phyloP scores from a whole-genome alignment of 2,797 vertebrate species.

The Trachurus trachurus region DNA sequence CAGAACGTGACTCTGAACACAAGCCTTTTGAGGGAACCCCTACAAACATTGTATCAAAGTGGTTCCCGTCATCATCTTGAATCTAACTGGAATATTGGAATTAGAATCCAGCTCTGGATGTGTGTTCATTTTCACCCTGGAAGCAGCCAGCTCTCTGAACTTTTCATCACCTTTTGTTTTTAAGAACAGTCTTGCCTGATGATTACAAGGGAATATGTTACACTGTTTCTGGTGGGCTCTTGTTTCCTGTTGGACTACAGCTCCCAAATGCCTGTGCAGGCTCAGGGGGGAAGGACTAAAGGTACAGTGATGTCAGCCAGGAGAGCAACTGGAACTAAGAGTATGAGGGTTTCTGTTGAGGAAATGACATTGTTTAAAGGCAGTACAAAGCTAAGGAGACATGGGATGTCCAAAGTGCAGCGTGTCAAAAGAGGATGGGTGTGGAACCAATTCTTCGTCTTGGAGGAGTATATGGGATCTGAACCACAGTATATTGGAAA shows the following conservation, averaged over 20 bases:
- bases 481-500: slow-evolving; percentile 96
- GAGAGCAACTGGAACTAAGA: slow-evolving; percentile 9
- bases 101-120: slow-evolving; percentile 27
- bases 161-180: slow-evolving; percentile 22
- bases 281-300: slow-evolving; percentile 85
- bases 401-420: slow-evolving; percentile 75
- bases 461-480: slow-evolving; percentile 96
- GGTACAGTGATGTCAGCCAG: slow-evolving; percentile 66
- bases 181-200: slow-evolving; percentile 83
- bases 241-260: slow-evolving; percentile 94
- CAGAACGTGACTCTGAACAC: neutral
- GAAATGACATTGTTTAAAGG: slow-evolving; percentile 35
- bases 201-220: slow-evolving; percentile 92
- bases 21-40: neutral
- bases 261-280: slow-evolving; percentile 87
- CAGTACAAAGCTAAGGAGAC: slow-evolving; percentile 63
- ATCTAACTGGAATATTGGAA: slow-evolving; percentile 12
- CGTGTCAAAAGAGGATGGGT: slow-evolving; percentile 96
- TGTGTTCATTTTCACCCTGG: slow-evolving; percentile 15
- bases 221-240: slow-evolving; percentile 91
- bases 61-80: neutral
- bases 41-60: neutral
- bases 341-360: neutral
- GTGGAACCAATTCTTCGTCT: slow-evolving; percentile 97
- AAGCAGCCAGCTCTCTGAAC: slow-evolving; percentile 17